phyloP scores from a whole-genome alignment of 2,113 vertebrate genomes.

The Paralichthys olivaceus region DNA sequence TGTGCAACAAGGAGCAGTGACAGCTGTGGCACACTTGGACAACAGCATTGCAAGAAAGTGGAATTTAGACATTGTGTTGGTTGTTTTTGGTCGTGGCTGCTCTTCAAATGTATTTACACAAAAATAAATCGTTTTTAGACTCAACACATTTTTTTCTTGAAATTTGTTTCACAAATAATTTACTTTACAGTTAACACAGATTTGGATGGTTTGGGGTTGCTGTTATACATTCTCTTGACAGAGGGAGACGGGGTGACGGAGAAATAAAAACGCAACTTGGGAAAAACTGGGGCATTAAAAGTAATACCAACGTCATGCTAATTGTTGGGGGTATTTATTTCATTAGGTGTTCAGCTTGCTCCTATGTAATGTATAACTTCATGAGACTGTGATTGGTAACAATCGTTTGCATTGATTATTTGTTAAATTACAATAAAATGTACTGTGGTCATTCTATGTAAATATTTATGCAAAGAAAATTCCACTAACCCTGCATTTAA shows the following conservation, averaged over 20 bases:
- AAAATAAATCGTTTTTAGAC: not conserved
- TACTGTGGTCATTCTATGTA: not conserved
- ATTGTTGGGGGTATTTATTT: slow-evolving; percentile 40
- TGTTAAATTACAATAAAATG: not conserved
- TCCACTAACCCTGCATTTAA: not conserved
- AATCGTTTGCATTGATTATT: slow-evolving; percentile 10
- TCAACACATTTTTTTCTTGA: not conserved
- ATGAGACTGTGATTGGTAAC: slow-evolving; percentile 27
- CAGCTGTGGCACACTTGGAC: not conserved
- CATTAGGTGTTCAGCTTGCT: slow-evolving; percentile 6
- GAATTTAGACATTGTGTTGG: not conserved
- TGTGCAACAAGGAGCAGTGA: not conserved
- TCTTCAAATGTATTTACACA: not conserved
- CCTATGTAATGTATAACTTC: slow-evolving; percentile 3
- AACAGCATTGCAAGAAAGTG: not conserved
- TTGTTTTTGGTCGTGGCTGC: not conserved
- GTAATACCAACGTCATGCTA: slow-evolving; percentile 8
- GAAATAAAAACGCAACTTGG: not conserved
- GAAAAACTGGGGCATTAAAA: slow-evolving; percentile 3
- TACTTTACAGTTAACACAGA: not conserved
- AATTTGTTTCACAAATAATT: not conserved
- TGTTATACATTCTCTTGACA: too few species aligned
- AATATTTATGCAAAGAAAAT: not conserved
- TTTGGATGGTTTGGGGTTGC: not conserved
- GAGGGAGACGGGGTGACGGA: too few species aligned